Conservation (phyloP, 2,113 vertebrate species). For the Morone chrysops region DNA sequence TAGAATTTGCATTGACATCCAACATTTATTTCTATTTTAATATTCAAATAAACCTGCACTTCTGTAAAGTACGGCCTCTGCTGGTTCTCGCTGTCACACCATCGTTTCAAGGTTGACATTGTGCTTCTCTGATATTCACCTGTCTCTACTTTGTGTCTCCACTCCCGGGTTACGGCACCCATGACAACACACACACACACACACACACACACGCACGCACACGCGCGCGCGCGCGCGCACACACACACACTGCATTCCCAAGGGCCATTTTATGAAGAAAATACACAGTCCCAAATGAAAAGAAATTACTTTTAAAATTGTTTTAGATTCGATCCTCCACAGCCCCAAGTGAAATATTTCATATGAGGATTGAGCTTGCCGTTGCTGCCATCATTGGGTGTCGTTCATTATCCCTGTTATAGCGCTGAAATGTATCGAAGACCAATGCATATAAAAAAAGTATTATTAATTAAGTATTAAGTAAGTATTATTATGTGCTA, state of each 20-base stretch:
- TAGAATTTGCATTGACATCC: not conserved
- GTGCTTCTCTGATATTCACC: slow-evolving; percentile 66
- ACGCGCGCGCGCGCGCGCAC: slow-evolving; percentile 47
- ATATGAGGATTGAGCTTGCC: slow-evolving; percentile 10
- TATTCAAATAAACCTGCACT: not conserved
- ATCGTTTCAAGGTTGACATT: slow-evolving; percentile 3
- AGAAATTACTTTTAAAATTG: slow-evolving; percentile 57
- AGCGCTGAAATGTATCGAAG: not conserved
- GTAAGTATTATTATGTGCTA: not conserved
- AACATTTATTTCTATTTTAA: not conserved
- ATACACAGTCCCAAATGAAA: slow-evolving; percentile 51
- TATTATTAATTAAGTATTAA: too few relatives aligned
- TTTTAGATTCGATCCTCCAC: slow-evolving; percentile 41
- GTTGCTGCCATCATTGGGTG: not conserved
- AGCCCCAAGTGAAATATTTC: slow-evolving; percentile 36
- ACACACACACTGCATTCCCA: slow-evolving; percentile 63
- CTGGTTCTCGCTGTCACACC: not conserved
- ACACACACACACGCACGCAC: slow-evolving; percentile 61
- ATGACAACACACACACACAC: slow-evolving; percentile 84
- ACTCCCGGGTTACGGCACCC: slow-evolving; percentile 79
- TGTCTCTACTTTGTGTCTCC: slow-evolving; percentile 67
- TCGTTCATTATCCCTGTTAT: not conserved
- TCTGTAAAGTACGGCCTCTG: slow-evolving; percentile 33
- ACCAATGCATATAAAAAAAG: not conserved
- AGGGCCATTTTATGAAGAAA: slow-evolving; percentile 64